Conservation (phyloP, 2,888 invertebrate species). For the Eupithecia inturbata region DNA sequence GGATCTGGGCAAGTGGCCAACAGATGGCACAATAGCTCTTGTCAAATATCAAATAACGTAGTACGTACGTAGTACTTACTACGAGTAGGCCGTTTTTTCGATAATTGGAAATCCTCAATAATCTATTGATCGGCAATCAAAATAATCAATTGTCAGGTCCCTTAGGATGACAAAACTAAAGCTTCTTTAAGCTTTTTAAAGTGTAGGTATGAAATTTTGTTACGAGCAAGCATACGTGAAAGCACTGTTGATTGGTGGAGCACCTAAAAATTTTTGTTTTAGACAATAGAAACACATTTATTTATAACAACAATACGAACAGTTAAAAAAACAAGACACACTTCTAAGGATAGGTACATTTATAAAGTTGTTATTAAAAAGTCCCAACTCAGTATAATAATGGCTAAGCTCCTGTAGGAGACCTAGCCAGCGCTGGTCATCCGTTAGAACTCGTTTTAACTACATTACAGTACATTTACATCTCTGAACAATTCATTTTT, state of each 20-base stretch:
- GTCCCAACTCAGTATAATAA: too few relatives aligned
- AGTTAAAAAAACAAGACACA: too few relatives aligned
- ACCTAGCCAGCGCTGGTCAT: too few relatives aligned
- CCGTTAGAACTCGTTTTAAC: too few relatives aligned
- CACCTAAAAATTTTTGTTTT: background rate
- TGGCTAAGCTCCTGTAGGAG: too few relatives aligned
- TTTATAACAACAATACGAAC: too few relatives aligned
- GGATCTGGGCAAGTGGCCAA: slow-evolving; percentile 72
- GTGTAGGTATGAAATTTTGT: background rate
- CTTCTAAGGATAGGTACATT: too few relatives aligned
- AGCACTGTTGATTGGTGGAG: background rate
- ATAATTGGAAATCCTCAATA: background rate
- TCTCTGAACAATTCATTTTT: background rate
- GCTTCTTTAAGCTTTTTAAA: too few relatives aligned
- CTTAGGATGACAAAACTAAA: too few relatives aligned
- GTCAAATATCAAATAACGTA: slow-evolving; percentile 31
- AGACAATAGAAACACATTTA: too few relatives aligned
- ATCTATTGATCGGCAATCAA: background rate
- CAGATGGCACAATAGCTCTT: slow-evolving; percentile 69
- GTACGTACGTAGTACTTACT: slow-evolving; percentile 1
- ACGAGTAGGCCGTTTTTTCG: background rate
- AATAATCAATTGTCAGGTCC: background rate
- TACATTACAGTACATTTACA: too few relatives aligned
- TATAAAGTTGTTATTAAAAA: too few relatives aligned
- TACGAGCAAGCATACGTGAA: background rate